A percentile compares a stretch with the other conserved stretches of the same genome.
These are phyloP conservation scores for Onychostoma macrolepis DNA, from an alignment of 2,113 vertebrate species.

Conservation along the genomic window DNA sequence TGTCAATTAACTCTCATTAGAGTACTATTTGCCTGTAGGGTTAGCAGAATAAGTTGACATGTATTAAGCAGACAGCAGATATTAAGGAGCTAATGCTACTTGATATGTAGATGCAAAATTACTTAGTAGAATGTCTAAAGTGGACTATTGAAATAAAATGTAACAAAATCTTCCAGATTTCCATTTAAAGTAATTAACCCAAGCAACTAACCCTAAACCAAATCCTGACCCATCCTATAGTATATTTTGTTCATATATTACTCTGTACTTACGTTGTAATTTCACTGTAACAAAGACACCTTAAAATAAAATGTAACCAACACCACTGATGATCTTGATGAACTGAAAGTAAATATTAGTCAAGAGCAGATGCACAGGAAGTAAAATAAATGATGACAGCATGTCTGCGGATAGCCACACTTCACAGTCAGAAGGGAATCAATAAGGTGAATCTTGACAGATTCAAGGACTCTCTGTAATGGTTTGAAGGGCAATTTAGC, in stretches of 20 bases:
- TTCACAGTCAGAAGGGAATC: slow-evolving; percentile 1
- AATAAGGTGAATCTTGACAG: slow-evolving; percentile 14
- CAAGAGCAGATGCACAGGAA: neutral
- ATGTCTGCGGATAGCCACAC: neutral
- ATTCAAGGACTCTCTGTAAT: slow-evolving; percentile 14
- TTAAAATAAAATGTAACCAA: neutral
- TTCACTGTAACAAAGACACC: neutral
- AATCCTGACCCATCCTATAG: neutral
- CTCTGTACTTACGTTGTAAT: neutral
- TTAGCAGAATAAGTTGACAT: neutral
- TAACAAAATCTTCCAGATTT: too few relatives aligned
- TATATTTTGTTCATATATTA: neutral
- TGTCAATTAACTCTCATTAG: too few relatives aligned
- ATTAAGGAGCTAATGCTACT: too few relatives aligned
- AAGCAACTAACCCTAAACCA: neutral
- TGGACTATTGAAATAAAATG: too few relatives aligned
- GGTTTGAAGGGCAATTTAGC: neutral
- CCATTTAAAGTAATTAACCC: too few relatives aligned
- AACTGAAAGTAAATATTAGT: neutral
- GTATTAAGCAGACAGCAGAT: too few relatives aligned
- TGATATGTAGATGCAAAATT: too few relatives aligned
- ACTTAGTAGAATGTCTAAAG: too few relatives aligned
- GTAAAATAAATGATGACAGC: neutral
- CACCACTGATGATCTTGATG: neutral
- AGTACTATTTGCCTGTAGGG: too few relatives aligned